Percentiles rank a stretch among this genome's conserved stretches.
Conservation (phyloP, 2,113 vertebrate genomes). For the Felis catus region DNA sequence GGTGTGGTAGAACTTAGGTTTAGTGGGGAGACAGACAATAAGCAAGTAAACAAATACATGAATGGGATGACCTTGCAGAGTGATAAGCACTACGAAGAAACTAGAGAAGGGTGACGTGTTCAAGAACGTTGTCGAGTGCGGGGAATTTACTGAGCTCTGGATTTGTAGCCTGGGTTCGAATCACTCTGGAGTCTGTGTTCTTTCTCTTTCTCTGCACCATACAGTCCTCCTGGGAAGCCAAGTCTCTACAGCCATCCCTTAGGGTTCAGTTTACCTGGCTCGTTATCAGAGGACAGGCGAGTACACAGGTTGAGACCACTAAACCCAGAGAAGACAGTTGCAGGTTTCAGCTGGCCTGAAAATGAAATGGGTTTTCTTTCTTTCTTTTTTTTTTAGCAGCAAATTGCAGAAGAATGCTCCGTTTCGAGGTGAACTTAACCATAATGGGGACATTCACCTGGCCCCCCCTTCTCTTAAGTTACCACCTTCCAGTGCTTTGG, state of each 20-base stretch:
- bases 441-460: not conserved
- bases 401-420: not conserved
- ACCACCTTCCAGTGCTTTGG: not conserved
- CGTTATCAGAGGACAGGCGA: not conserved
- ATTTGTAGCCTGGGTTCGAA: not conserved
- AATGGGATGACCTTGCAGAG: too few relatives aligned
- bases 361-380: not conserved
- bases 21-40: not conserved
- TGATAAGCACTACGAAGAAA: not conserved
- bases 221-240: not conserved
- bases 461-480: not conserved
- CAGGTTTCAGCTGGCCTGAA: not conserved
- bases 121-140: not conserved
- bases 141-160: not conserved
- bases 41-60: not conserved
- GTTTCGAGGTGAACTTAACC: not conserved
- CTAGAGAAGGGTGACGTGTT: not conserved
- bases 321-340: not conserved
- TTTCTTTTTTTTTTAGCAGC: not conserved
- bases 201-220: not conserved
- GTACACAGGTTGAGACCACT: not conserved
- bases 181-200: not conserved
- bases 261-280: not conserved
- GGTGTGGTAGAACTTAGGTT: not conserved
- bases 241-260: not conserved